phyloP scores from a whole-genome alignment of 2,888 invertebrate species.

The Drosophila paucipuncta region DNA sequence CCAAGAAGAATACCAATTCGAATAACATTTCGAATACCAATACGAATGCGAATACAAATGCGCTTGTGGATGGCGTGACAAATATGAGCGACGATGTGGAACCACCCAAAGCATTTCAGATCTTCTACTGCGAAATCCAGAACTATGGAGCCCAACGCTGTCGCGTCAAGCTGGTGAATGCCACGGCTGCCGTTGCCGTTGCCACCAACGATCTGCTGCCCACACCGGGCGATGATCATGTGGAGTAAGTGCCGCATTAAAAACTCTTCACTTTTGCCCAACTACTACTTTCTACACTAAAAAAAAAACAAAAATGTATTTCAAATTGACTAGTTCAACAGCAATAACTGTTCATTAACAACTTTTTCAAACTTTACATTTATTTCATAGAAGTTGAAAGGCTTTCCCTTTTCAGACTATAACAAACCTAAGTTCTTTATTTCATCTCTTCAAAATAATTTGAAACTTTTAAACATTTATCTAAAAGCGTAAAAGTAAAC shows the following conservation, averaged over 20 bases:
- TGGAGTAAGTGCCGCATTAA: slow-evolving; percentile 36
- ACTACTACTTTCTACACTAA: neutral
- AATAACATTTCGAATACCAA: slow-evolving; percentile 15
- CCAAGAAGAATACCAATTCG: slow-evolving; percentile 32
- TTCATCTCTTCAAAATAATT: neutral
- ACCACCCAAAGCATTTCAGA: slow-evolving; percentile 88
- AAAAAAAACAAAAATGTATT: neutral
- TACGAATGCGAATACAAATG: slow-evolving; percentile 12
- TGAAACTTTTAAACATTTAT: too few species aligned
- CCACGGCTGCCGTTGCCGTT: slow-evolving; percentile 42
- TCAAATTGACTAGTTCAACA: neutral
- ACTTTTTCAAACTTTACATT: neutral
- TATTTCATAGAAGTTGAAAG: neutral
- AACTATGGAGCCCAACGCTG: slow-evolving; percentile 92
- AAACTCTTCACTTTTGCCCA: slow-evolving; percentile 11
- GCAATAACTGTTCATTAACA: neutral
- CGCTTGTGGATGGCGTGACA: slow-evolving; percentile 63
- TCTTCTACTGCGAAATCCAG: slow-evolving; percentile 92
- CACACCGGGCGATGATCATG: slow-evolving; percentile 12
- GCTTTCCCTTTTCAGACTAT: neutral
- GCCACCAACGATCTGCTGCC: slow-evolving; percentile 37
- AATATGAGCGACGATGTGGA: slow-evolving; percentile 82
- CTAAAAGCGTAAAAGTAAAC: neutral
- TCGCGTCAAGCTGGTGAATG: slow-evolving; percentile 86
- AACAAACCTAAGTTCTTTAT: neutral